These are phyloP conservation scores for Scomber japonicus DNA, from an alignment of 2,113 vertebrate species.

Conservation along the genomic window DNA sequence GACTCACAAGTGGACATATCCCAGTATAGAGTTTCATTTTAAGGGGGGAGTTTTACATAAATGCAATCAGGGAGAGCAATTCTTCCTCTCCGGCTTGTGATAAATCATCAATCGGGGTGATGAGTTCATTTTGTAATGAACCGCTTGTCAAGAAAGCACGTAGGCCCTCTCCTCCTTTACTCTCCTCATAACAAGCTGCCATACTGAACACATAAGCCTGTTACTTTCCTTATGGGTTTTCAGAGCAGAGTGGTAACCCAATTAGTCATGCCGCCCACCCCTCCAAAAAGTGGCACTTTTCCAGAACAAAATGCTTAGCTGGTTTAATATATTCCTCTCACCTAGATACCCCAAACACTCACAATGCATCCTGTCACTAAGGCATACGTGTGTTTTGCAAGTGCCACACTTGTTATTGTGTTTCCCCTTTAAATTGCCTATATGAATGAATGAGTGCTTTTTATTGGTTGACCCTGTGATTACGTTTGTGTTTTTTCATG, in stretches of 20 bases:
- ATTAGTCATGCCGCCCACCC: conserved; percentile 71
- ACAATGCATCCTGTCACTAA: conserved; percentile 32
- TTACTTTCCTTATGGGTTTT: conserved; percentile 74
- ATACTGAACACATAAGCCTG: conserved; percentile 69
- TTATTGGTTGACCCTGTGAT: conserved; percentile 35
- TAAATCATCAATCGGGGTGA: conserved; percentile 42
- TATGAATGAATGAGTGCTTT: conserved; percentile 3
- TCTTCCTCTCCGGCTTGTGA: conserved; percentile 38
- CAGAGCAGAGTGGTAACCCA: conserved; percentile 70
- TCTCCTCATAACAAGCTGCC: conserved; percentile 61
- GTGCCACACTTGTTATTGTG: background rate
- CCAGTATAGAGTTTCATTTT: conserved; percentile 19
- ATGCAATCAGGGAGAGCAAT: conserved; percentile 20
- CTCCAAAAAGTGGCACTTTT: conserved; percentile 61
- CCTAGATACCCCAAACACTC: conserved; percentile 58
- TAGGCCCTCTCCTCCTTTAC: conserved; percentile 39
- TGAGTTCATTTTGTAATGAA: conserved; percentile 65
- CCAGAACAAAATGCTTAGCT: conserved; percentile 66
- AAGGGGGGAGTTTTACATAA: conserved; percentile 13
- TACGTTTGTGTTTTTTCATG: background rate
- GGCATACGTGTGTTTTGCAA: conserved; percentile 49
- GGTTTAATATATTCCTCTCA: conserved; percentile 62
- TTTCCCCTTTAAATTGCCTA: conserved; percentile 48
- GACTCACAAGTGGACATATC: conserved; percentile 11
- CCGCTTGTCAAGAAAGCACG: conserved; percentile 40